Conservation (phyloP, 2,113 vertebrate genomes). For the Sakesphorus luctuosus region DNA sequence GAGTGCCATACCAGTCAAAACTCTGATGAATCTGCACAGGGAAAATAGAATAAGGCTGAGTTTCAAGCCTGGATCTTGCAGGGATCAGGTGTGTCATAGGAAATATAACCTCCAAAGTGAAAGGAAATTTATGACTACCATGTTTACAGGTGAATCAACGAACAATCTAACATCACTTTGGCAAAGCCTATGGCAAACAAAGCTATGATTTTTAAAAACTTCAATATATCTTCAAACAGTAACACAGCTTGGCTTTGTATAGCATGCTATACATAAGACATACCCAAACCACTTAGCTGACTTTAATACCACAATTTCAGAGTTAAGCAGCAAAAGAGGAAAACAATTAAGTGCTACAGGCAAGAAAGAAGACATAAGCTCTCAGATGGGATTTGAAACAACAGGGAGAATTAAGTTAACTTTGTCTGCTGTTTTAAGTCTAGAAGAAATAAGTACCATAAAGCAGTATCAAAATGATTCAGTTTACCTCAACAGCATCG, state of each 20-base stretch:
- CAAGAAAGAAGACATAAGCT: conserved; percentile 7
- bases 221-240: background rate
- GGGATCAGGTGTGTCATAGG: background rate
- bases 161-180: background rate
- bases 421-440: background rate
- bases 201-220: background rate
- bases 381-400: background rate
- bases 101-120: background rate
- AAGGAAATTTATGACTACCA: background rate
- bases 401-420: background rate
- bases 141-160: background rate
- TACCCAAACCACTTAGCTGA: background rate
- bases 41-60: background rate
- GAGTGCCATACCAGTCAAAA: background rate
- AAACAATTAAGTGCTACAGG: background rate
- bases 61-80: background rate
- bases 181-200: background rate
- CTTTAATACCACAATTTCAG: background rate
- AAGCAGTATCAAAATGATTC: background rate
- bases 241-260: background rate
- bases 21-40: background rate
- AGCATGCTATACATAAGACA: background rate
- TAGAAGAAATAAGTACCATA: background rate
- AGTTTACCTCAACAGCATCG: conserved; percentile 60
- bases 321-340: background rate